Percentiles rank a stretch among this genome's conserved stretches.
Conservation (phyloP, 2,888 invertebrate genomes). For the Heliconius erato region DNA sequence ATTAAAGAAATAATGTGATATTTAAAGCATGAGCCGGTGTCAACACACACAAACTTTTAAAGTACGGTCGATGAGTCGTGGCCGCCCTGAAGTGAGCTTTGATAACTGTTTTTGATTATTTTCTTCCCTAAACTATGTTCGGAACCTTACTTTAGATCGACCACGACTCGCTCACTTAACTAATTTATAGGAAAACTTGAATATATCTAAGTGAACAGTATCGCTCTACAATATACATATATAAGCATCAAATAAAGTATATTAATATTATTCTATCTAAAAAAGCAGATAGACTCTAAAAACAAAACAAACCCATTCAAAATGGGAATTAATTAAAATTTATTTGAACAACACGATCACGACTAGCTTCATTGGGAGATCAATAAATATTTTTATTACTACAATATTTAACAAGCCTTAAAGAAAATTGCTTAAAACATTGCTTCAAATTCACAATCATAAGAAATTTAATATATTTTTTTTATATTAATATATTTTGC, state of each 20-base stretch:
- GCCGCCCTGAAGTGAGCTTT: neutral
- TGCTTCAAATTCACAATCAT: conserved; percentile 20
- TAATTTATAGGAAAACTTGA: neutral
- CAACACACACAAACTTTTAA: neutral
- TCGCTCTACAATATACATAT: neutral
- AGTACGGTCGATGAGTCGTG: neutral
- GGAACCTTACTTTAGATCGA: neutral
- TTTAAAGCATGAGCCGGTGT: neutral
- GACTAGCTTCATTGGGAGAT: conserved; percentile 52
- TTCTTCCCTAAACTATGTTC: neutral
- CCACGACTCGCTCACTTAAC: neutral
- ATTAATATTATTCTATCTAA: conserved; percentile 30
- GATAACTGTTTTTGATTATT: neutral
- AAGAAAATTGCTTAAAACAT: conserved; percentile 36
- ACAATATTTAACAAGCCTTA: conserved; percentile 23
- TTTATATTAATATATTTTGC: neutral
- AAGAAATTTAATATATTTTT: neutral
- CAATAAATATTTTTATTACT: conserved; percentile 37
- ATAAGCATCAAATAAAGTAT: neutral
- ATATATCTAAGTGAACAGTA: neutral
- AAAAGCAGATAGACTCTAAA: conserved; percentile 63
- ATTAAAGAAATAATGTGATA: no score
- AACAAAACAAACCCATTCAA: conserved; percentile 68
- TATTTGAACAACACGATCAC: conserved; percentile 39
- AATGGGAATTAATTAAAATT: conserved; percentile 54